These are phyloP conservation scores for Heteronetta atricapilla DNA, from an alignment of 2,113 vertebrate genomes.

Conservation along the genomic window DNA sequence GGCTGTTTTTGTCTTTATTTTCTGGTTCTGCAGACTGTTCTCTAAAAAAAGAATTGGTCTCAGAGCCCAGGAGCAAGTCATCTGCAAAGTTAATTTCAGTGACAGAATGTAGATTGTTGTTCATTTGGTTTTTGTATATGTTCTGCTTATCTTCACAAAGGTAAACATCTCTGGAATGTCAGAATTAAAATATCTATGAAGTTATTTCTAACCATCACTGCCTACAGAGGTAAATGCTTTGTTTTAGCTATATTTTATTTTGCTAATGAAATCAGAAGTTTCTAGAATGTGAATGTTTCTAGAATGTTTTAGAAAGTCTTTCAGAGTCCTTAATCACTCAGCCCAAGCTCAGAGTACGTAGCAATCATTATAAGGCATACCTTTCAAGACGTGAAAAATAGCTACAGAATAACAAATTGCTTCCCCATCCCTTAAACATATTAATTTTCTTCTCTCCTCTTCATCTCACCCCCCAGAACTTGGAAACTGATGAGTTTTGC, in stretches of 20 bases:
- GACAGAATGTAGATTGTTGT: slow-evolving; percentile 18
- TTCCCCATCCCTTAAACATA: not conserved
- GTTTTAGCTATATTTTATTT: slow-evolving; percentile 20
- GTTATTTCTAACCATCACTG: slow-evolving; percentile 1
- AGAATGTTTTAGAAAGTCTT: too few species aligned
- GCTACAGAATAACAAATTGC: not conserved
- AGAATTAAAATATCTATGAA: slow-evolving; percentile 22
- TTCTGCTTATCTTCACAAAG: slow-evolving; percentile 55
- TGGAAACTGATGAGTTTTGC: slow-evolving; percentile 20
- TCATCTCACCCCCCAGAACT: not conserved
- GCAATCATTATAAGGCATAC: not conserved
- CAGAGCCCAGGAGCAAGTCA: slow-evolving; percentile 34
- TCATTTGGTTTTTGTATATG: not conserved
- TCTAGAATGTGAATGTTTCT: too few species aligned
- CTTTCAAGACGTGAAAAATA: not conserved
- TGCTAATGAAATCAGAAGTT: slow-evolving; percentile 9
- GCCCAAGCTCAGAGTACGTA: not conserved
- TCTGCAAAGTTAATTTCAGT: slow-evolving; percentile 67
- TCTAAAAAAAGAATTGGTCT: slow-evolving; percentile 48
- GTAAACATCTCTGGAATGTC: slow-evolving; percentile 33
- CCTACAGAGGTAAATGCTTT: not conserved
- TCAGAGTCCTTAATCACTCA: not conserved
- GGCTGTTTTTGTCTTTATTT: slow-evolving; percentile 58
- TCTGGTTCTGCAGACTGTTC: slow-evolving; percentile 33
- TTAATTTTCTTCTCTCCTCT: not conserved